These are phyloP conservation scores for Amniataba percoides DNA, from an alignment of 2,797 vertebrate genomes.

Conservation along the genomic window DNA sequence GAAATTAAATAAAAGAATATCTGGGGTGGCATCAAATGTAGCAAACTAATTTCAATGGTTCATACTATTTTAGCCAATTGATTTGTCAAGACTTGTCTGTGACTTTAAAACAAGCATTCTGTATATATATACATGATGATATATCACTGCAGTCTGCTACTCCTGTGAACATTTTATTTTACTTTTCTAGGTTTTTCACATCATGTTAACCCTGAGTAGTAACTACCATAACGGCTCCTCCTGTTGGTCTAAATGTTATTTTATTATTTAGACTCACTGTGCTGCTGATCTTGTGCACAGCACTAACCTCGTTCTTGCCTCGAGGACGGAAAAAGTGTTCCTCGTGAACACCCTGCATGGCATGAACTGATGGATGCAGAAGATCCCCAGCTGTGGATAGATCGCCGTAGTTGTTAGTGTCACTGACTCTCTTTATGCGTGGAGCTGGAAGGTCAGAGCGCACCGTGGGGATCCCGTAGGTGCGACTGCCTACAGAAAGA, in stretches of 20 bases:
- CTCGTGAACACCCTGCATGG: conserved; percentile 85
- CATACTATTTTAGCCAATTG: too few species aligned
- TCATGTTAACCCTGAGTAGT: too few species aligned
- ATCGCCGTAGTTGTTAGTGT: conserved; percentile 89
- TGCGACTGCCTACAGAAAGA: conserved; percentile 75
- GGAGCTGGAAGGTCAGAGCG: conserved; percentile 88
- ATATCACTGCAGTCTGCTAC: too few species aligned
- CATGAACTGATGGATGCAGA: conserved; percentile 86
- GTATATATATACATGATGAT: too few species aligned
- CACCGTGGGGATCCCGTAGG: conserved; percentile 86
- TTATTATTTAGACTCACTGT: not conserved
- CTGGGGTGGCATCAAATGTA: not conserved
- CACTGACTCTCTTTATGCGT: conserved; percentile 81
- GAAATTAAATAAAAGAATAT: not conserved
- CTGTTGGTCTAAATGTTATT: not conserved
- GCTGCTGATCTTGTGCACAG: accelerated
- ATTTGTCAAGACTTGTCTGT: too few species aligned
- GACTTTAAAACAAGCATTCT: too few species aligned
- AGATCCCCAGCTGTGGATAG: conserved; percentile 77
- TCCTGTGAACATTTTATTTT: not conserved
- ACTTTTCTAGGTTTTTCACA: too few species aligned
- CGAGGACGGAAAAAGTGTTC: conserved; percentile 86
- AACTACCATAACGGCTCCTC: too few species aligned
- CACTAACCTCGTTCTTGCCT: conserved; percentile 88
- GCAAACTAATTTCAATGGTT: not conserved